Base-by-base conservation (phyloP, 2,113 vertebrate species). In the Pelmatolapia mariae region DNA sequence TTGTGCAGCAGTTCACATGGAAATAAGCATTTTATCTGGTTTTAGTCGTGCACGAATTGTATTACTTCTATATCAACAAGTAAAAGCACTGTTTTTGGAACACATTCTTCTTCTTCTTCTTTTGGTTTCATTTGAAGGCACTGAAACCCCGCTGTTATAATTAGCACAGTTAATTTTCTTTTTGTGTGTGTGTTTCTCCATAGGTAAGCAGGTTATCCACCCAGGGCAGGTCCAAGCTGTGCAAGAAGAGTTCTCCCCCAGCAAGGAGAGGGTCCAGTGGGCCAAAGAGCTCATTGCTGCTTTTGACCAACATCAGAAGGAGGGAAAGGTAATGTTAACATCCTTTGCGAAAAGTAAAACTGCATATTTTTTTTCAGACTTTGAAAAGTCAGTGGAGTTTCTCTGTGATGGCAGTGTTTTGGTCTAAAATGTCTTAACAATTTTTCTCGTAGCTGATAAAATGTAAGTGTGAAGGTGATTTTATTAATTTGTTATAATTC, bases 141-240 rank as follows among this genome's bases (percentile, higher is more conserved):
- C 12, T 63, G 68, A 53, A 26, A 80, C 43, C 53, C 82, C 4
- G 38, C 80, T 84, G 86, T 83, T 87, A 50, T 45, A 78, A 90
- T 79, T 76, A 50, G 31, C 29, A 71, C 71, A 15, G 53, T 57
- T 81, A 10, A 56, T 63, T 90, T 81, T 76, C 7, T 22, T 16
- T 79, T 56, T 87, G 33, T 84, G 29, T 50, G 10, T 86, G 15
- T 90, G 10, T 82, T 7, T 95, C 92, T 94, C 89, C 95, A 88
- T 84, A 96, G 99, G 98, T 95, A 99, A 99, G 95, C 98, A 99
- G 96, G 98, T 99, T 93, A 99, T 99, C 96, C 99, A 99, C 95
- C 98, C 99, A 22, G 98, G 96, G 93, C 99, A 99, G 96, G 96
- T 99, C 87, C 94, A 97, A 50, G 94, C 97, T 92, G 98, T 99